Evolutionary conservation across 2,113 vertebrate genomes (phyloP).

Genomic region (Oreotrochilus melanogaster): DNA sequence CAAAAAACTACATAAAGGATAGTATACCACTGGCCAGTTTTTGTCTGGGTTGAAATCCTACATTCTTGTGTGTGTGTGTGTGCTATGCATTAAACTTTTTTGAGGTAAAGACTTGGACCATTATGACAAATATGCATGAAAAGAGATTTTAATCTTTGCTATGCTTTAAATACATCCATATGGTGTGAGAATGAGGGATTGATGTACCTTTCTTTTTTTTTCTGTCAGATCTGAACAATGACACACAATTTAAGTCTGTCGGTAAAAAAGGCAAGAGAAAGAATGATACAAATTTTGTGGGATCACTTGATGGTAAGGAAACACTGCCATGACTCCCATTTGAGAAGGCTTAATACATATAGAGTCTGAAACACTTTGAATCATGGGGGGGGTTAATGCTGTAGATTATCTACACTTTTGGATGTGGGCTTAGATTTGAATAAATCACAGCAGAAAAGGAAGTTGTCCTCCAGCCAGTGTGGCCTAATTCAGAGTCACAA

Average conservation of each 20-base stretch:
- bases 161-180: neutral
- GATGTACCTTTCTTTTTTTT: neutral
- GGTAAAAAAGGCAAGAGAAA: constrained; percentile 82
- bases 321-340: neutral
- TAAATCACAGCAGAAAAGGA: neutral
- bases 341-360: neutral
- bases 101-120: neutral
- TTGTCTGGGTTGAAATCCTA: neutral
- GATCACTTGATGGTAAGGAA: constrained; percentile 74
- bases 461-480: neutral
- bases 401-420: neutral
- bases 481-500: neutral
- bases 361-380: neutral
- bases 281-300: constrained; percentile 73
- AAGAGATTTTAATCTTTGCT: neutral
- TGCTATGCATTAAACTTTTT: neutral
- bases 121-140: neutral
- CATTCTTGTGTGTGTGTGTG: neutral
- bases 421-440: neutral
- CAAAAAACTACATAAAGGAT: neutral
- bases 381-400: neutral
- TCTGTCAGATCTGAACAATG: constrained; percentile 37
- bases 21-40: neutral
- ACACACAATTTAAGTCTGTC: neutral
- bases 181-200: neutral